Evolutionary conservation across 1,140 invertebrate genomes (phyloP), one percentile per base, ranked within the genome.

Genomic region (Hestina assimilis): DNA sequence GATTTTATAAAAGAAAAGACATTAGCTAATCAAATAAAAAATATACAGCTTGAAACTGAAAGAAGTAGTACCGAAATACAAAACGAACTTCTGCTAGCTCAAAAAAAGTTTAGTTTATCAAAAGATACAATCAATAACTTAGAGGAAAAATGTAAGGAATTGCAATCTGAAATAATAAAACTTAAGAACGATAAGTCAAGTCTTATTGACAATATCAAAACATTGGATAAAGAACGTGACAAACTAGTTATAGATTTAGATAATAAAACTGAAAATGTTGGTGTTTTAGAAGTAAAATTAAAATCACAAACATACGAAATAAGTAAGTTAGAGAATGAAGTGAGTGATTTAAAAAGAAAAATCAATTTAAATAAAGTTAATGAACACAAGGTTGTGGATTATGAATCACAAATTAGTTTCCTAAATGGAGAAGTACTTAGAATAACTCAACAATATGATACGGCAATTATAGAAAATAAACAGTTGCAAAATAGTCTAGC

Each of bases 401-500:
- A 89, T 61, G 91, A 92, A 66, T 76, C 90, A 21, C 90, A 91
- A 72, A 80, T 91, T 50, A 79, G 78, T 31, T 87, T 89, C 58
- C 68, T 89, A 15, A 87, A 88, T 58, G 73, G 79, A 53, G 92
- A 90, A 77, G 80, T 89, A 59, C 73, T 76, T 50, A 83, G 75
- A 55, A 55, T 89, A 28, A 81, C 62, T 21, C 84, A 87, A 52
- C 84, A 92, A 51, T 82, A 89, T 40, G 91, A 92, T 33, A 89
- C 87, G 66, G 88, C 90, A 11, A 74, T 90, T 1, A 89, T 91
- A 33, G 91, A 92, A 76, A 92, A 92, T 66, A 89, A 92, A 67
- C 88, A 91, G 40, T 70, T 94, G 6, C 92, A 93, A 75, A 92
- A 93, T 59, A 93, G 93, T 69, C 69, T 94, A 52, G 89, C 74